Evolutionary conservation across 1,140 invertebrate species (phyloP).

Genomic region (Euura lappo): DNA sequence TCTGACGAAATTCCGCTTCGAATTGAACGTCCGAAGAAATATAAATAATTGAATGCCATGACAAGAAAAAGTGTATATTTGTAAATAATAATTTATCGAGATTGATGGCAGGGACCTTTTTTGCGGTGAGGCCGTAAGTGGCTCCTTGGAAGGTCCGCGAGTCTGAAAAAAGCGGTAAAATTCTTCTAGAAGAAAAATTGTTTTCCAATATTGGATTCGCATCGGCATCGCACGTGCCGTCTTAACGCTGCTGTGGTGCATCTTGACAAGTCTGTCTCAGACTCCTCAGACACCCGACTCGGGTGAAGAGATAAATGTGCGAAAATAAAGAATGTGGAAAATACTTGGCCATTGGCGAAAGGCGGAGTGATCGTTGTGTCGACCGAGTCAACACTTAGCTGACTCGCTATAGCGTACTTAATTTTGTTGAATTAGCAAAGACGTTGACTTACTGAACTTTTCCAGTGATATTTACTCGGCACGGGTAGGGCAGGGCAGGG

Average conservation of each 20-base stretch:
- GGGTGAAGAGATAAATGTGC: not conserved
- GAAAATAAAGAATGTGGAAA: not conserved
- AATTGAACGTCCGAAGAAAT: too few species aligned
- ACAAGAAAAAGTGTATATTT: not conserved
- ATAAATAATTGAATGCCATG: too few species aligned
- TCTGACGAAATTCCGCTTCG: too few species aligned
- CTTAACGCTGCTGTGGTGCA: not conserved
- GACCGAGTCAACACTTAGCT: not conserved
- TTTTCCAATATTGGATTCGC: conserved; percentile 7
- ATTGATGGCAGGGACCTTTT: not conserved
- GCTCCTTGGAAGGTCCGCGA: not conserved
- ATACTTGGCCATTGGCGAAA: not conserved
- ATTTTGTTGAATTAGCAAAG: conserved; percentile 5
- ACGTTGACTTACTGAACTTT: conserved; percentile 7
- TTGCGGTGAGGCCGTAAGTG: not conserved
- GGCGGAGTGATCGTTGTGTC: not conserved
- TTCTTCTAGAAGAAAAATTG: not conserved
- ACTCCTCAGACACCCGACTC: not conserved
- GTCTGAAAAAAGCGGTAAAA: not conserved
- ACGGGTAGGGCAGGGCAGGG: not conserved
- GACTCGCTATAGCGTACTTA: not conserved
- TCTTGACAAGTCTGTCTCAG: not conserved
- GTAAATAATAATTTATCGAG: not conserved
- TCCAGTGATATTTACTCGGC: not conserved
- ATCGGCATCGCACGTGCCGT: not conserved